Evolutionary conservation across 2,888 invertebrate genomes (phyloP).

Genomic region (Heterodera filipjevi): DNA sequence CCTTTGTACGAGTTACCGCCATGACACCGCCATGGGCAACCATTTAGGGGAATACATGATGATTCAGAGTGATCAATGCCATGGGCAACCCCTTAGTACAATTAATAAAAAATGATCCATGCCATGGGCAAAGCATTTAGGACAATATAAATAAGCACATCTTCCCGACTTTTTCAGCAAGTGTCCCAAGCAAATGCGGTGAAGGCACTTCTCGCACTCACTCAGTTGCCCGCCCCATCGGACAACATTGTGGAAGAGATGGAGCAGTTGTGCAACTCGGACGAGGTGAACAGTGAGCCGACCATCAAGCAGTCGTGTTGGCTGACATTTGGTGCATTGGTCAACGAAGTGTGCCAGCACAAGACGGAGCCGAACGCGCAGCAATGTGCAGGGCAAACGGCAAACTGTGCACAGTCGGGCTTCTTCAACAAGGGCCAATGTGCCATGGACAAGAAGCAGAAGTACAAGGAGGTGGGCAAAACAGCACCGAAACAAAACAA

Average conservation of each 20-base stretch:
- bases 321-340: conserved; percentile 47
- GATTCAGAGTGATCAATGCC: no score
- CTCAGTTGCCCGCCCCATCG: conserved; percentile 39
- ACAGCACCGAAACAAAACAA: no score
- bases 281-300: conserved; percentile 43
- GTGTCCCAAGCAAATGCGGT: conserved; percentile 31
- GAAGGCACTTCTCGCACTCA: conserved; percentile 28
- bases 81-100: no score
- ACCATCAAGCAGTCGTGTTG: conserved; percentile 50
- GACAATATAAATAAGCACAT: no score
- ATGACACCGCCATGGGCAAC: no score
- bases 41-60: no score
- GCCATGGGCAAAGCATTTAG: no score
- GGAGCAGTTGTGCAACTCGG: conserved; percentile 40
- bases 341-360: conserved; percentile 51
- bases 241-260: conserved; percentile 34
- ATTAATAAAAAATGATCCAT: no score
- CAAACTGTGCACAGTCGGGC: conserved; percentile 32
- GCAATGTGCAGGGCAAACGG: conserved; percentile 10
- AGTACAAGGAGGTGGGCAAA: conserved; percentile 39
- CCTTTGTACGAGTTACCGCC: no score
- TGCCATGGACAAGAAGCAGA: conserved; percentile 48
- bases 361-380: conserved; percentile 37
- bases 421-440: conserved; percentile 40
- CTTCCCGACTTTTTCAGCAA: conserved; percentile 21